These are phyloP conservation scores for Macrochelys suwanniensis DNA, from an alignment of 2,797 vertebrate genomes.

Conservation along the genomic window DNA sequence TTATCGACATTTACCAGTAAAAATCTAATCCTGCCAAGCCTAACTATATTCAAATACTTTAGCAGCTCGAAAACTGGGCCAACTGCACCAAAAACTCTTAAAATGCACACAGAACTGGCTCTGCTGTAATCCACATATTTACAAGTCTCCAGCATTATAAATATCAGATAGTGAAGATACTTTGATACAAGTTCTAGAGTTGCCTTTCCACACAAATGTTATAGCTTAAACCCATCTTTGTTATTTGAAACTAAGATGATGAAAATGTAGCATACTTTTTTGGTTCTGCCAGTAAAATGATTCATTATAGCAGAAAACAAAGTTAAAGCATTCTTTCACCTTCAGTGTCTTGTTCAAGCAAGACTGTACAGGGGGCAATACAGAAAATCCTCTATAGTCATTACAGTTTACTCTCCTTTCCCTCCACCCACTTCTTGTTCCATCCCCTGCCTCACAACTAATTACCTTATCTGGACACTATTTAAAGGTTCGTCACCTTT, in stretches of 20 bases:
- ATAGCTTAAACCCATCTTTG: neutral
- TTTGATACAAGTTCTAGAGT: neutral
- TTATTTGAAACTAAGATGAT: neutral
- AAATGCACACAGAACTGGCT: neutral
- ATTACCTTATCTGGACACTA: neutral
- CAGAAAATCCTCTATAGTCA: neutral
- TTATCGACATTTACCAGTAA: neutral
- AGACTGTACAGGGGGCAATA: neutral
- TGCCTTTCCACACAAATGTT: neutral
- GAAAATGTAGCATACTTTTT: neutral
- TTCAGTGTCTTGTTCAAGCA: neutral
- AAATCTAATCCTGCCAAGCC: neutral
- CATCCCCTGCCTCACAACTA: no score
- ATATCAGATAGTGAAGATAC: neutral
- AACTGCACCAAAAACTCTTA: neutral
- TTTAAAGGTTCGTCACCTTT: neutral
- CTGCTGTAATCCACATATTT: neutral
- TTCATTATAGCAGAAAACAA: neutral
- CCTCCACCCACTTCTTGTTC: neutral
- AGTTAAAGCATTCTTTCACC: neutral
- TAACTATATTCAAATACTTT: neutral
- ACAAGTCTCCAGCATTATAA: accelerated
- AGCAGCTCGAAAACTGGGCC: neutral
- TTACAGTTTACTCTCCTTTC: neutral
- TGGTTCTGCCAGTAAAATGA: neutral